Evolutionary conservation across 2,113 vertebrate genomes (phyloP).

Genomic region (Bagarius yarrelli): DNA sequence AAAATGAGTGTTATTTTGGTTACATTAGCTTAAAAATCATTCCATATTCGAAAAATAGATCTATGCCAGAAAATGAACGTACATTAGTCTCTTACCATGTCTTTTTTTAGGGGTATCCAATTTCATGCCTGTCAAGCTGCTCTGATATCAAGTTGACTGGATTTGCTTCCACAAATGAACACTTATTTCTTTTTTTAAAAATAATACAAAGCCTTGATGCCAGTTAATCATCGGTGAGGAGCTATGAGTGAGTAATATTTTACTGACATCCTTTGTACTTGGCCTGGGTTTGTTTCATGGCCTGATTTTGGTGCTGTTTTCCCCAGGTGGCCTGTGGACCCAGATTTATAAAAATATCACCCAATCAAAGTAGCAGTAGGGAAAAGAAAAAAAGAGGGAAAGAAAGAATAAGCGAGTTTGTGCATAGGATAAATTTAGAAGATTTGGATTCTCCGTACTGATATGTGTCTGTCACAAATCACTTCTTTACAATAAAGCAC

Average conservation of each 20-base stretch:
- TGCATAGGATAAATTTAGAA: conserved; percentile 44
- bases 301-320: conserved; percentile 74
- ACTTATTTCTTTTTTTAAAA: neutral
- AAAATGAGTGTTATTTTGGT: conserved; percentile 9
- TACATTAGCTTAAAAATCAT: conserved; percentile 21
- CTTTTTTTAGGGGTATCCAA: neutral
- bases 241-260: conserved; percentile 33
- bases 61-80: conserved; percentile 5
- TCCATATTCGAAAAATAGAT: conserved; percentile 30
- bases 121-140: conserved; percentile 6
- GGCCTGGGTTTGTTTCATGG: conserved; percentile 55
- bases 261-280: conserved; percentile 51
- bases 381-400: conserved; percentile 64
- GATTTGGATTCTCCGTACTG: neutral
- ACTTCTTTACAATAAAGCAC: neutral
- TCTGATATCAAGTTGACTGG: neutral
- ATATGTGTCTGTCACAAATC: neutral
- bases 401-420: conserved; percentile 50
- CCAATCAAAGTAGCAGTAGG: conserved; percentile 71
- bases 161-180: neutral
- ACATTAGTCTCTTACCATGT: conserved; percentile 34
- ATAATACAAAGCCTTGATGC: conserved; percentile 17
- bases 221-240: conserved; percentile 29
- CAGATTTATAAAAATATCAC: conserved; percentile 78
- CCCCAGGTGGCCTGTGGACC: conserved; percentile 77